Evolutionary conservation across 92 coral and sea anemone genomes (phyloP).

Genomic region (Porites lobata): DNA sequence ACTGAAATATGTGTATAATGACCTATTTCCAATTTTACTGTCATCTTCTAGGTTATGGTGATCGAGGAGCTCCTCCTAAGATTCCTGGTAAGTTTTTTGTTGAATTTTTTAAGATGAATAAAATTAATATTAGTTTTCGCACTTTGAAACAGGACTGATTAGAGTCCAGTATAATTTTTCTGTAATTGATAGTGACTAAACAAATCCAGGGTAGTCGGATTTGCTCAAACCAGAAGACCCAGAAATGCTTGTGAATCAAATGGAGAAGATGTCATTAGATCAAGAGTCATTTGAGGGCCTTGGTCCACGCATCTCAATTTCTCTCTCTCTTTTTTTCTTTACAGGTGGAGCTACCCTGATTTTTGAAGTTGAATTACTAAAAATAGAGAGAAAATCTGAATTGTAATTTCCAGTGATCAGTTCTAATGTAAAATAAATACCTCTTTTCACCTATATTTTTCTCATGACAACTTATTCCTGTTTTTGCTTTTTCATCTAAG

Average conservation of each 20-base stretch:
- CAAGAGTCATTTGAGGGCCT: too few relatives aligned
- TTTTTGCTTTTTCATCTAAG: too few relatives aligned
- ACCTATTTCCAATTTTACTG: too few relatives aligned
- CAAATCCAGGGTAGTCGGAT: too few relatives aligned
- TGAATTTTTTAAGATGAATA: background rate
- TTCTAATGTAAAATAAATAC: background rate
- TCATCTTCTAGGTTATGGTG: constrained; percentile 86
- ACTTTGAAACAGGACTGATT: background rate
- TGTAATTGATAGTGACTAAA: too few relatives aligned
- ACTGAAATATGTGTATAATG: too few relatives aligned
- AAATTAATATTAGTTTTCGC: background rate
- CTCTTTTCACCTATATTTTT: background rate
- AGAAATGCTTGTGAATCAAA: too few relatives aligned
- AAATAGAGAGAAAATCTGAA: constrained; percentile 85
- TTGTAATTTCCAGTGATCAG: constrained; percentile 49
- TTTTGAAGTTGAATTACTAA: constrained; percentile 97
- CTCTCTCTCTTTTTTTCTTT: constrained; percentile 12
- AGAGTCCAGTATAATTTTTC: background rate
- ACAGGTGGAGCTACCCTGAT: constrained; percentile 99
- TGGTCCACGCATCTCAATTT: too few relatives aligned
- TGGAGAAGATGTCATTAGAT: too few relatives aligned
- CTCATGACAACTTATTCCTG: background rate
- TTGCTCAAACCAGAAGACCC: too few relatives aligned
- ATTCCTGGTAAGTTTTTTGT: constrained; percentile 78
- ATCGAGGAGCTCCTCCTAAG: constrained; percentile 96